These are phyloP conservation scores for Anagrus nilaparvatae DNA, from an alignment of 1,140 invertebrate genomes.

Conservation along the genomic window DNA sequence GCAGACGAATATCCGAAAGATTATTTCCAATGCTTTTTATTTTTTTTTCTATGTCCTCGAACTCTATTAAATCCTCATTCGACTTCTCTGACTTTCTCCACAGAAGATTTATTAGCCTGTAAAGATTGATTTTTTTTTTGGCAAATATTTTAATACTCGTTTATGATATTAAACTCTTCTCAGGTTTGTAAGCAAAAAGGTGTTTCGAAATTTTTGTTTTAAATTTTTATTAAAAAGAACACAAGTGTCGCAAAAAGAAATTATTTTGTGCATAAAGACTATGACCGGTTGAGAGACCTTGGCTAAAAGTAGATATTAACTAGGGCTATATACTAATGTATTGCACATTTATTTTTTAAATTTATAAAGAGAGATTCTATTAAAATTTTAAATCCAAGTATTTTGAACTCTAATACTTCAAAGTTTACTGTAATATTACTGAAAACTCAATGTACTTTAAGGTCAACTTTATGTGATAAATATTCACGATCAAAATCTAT, in stretches of 20 bases:
- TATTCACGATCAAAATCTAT: too few relatives aligned
- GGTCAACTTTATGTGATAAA: too few relatives aligned
- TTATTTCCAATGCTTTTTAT: constrained; percentile 53
- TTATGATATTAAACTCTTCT: too few relatives aligned
- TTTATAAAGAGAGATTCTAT: too few relatives aligned
- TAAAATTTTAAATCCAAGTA: too few relatives aligned
- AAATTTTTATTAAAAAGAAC: neutral
- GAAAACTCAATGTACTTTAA: too few relatives aligned
- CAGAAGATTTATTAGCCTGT: constrained; percentile 44
- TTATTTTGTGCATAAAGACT: constrained; percentile 21
- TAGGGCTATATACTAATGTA: too few relatives aligned
- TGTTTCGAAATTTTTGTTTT: constrained; percentile 15
- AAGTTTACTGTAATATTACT: too few relatives aligned
- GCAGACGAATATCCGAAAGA: constrained; percentile 50
- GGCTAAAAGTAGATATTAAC: constrained; percentile 40
- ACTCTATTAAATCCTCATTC: constrained; percentile 48
- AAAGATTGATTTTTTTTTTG: constrained; percentile 13
- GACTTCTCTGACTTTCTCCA: constrained; percentile 48
- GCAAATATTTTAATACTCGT: too few relatives aligned
- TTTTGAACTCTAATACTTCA: too few relatives aligned
- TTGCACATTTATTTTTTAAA: too few relatives aligned
- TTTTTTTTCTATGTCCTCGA: constrained; percentile 48
- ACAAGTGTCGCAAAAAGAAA: constrained; percentile 16
- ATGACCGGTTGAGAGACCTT: constrained; percentile 26
- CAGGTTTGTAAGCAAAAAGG: constrained; percentile 14